A percentile compares a stretch with the other conserved stretches of the same genome.
These are phyloP conservation scores for Centropus bengalensis DNA, from an alignment of 2,113 vertebrate species.

Conservation along the genomic window DNA sequence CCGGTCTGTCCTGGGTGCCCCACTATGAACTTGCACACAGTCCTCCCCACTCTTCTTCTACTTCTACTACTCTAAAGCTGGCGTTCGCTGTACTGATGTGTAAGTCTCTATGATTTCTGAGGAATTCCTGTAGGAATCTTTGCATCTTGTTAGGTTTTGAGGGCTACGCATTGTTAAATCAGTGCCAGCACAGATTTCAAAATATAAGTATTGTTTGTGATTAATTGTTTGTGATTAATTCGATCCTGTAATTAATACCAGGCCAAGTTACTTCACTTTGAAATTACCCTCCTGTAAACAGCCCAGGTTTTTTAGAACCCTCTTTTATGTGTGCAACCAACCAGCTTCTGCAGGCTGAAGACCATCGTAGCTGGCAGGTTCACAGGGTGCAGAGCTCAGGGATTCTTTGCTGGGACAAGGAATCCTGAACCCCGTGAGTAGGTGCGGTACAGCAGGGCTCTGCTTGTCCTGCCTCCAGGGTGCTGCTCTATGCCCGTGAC, in stretches of 20 bases:
- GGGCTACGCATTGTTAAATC: rapidly evolving
- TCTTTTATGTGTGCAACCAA: neutral
- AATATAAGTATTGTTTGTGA: neutral
- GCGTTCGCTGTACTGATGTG: rapidly evolving
- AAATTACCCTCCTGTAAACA: neutral
- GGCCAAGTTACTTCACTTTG: neutral
- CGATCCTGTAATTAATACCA: neutral
- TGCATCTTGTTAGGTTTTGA: neutral
- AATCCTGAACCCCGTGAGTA: rapidly evolving
- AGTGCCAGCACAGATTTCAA: neutral
- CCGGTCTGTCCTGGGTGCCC: neutral
- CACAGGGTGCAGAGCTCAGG: rapidly evolving
- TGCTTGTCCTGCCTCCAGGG: rapidly evolving
- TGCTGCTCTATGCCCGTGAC: rapidly evolving
- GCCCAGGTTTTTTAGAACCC: neutral
- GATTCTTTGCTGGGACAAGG: neutral
- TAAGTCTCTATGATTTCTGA: neutral
- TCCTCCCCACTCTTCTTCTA: neutral
- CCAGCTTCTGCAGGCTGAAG: neutral
- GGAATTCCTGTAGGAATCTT: neutral
- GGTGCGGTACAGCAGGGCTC: rapidly evolving
- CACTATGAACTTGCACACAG: neutral
- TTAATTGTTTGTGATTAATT: neutral
- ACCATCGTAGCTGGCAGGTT: rapidly evolving
- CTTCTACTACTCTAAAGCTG: neutral